A percentile compares a stretch with the other conserved stretches of the same genome.
Conservation (phyloP, 2,113 vertebrate species). For the Oenanthe oenanthe region DNA sequence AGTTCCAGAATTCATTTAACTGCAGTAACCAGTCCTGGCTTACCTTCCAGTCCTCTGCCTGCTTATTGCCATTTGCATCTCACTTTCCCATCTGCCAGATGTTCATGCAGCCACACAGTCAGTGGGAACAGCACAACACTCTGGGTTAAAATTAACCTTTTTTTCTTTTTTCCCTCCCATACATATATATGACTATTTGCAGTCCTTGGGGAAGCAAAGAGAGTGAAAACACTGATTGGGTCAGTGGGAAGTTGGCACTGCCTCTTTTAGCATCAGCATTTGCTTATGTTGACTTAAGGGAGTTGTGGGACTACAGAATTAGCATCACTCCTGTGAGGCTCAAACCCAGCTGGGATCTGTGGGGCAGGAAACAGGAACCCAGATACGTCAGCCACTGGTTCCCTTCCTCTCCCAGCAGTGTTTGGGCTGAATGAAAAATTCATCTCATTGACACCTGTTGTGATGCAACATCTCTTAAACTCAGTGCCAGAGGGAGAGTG, state of each 20-base stretch:
- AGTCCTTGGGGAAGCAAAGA: not conserved
- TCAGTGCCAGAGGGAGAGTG: not conserved
- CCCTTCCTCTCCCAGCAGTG: not conserved
- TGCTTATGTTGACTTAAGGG: slow-evolving; percentile 33
- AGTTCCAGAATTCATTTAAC: not conserved
- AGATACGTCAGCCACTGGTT: not conserved
- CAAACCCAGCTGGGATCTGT: not conserved
- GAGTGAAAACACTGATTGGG: not conserved
- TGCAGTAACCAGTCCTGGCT: not conserved
- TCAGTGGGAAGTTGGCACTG: slow-evolving; percentile 5
- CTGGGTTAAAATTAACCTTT: not conserved
- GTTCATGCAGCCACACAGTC: not conserved
- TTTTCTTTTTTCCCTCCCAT: not conserved
- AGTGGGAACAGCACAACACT: not conserved
- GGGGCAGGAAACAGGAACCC: not conserved
- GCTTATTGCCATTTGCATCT: not conserved
- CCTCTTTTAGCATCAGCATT: slow-evolving; percentile 33
- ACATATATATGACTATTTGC: slow-evolving; percentile 18
- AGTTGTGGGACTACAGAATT: not conserved
- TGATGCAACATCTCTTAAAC: not conserved
- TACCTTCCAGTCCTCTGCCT: slow-evolving; percentile 3
- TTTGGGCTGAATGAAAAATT: not conserved
- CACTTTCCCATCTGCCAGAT: not conserved
- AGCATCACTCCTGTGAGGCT: not conserved
- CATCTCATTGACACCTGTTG: not conserved